A percentile compares a stretch with the other conserved stretches of the same genome.
Conservation (phyloP, 1,140 invertebrate species). For the Araneus ventricosus region DNA sequence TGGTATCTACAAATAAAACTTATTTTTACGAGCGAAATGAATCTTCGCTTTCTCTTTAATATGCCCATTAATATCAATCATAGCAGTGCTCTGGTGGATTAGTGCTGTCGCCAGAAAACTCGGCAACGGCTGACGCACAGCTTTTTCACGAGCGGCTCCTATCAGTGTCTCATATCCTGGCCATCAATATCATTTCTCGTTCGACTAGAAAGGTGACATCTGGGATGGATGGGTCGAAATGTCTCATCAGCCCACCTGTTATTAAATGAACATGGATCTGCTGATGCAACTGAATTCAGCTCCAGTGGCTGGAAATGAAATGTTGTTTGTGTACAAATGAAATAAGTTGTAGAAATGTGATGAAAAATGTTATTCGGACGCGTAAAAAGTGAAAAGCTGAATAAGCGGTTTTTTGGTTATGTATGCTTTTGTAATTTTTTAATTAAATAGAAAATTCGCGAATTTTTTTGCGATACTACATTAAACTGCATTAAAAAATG, state of each 20-base stretch:
- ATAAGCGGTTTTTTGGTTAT: too few species aligned
- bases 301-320: not conserved
- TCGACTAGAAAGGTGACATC: slow-evolving; percentile 28
- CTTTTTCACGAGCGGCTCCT: not conserved
- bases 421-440: too few species aligned
- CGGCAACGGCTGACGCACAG: not conserved
- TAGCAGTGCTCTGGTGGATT: not conserved
- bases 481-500: too few species aligned
- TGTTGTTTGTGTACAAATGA: not conserved
- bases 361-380: not conserved
- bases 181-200: slow-evolving; percentile 29
- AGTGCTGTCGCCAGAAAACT: not conserved
- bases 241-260: slow-evolving; percentile 13
- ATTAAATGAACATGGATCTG: not conserved
- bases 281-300: not conserved
- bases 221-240: not conserved
- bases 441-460: too few species aligned
- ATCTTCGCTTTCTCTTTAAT: slow-evolving; percentile 13
- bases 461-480: too few species aligned
- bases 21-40: slow-evolving; percentile 26
- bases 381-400: too few species aligned
- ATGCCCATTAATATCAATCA: slow-evolving; percentile 37
- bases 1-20: not conserved
- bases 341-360: not conserved
- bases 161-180: slow-evolving; percentile 15